Evolutionary conservation across 1,140 invertebrate species (phyloP).

Genomic region (Zaprionus inermis): DNA sequence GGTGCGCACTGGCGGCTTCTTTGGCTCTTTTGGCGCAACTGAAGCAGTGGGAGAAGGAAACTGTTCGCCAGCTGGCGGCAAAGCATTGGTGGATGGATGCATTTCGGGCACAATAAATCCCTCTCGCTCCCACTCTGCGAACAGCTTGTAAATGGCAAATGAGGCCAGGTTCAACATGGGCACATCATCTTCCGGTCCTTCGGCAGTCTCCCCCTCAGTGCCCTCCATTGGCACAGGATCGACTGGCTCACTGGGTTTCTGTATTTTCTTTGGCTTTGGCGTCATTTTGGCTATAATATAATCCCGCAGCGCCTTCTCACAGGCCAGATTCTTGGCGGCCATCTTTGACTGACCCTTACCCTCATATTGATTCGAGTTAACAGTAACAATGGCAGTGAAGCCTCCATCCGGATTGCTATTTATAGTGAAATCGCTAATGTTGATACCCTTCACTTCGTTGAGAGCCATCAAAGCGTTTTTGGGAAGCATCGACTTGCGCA

Average conservation of each 20-base stretch:
- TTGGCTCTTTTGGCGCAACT: conserved; percentile 67
- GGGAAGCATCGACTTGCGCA: conserved; percentile 88
- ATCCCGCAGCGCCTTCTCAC: conserved; percentile 89
- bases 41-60: conserved; percentile 28
- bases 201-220: conserved; percentile 39
- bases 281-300: conserved; percentile 89
- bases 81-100: conserved; percentile 49
- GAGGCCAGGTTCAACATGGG: conserved; percentile 91
- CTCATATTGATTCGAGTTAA: conserved; percentile 76
- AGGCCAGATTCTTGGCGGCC: conserved; percentile 87
- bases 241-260: conserved; percentile 26
- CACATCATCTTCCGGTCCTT: conserved; percentile 85
- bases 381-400: conserved; percentile 77
- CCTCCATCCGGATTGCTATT: conserved; percentile 69
- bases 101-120: conserved; percentile 87
- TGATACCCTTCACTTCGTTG: conserved; percentile 89
- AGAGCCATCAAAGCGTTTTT: conserved; percentile 95
- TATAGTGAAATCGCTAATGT: conserved; percentile 79
- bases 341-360: conserved; percentile 85
- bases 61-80: conserved; percentile 63
- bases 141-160: conserved; percentile 90
- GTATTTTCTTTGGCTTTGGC: conserved; percentile 73
- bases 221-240: conserved; percentile 43
- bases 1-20: conserved; percentile 84
- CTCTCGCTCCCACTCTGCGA: conserved; percentile 90